A percentile compares a stretch with the other conserved stretches of the same genome.
These are phyloP conservation scores for Esox masquinongy DNA, from an alignment of 2,797 vertebrate species.

Conservation along the genomic window DNA sequence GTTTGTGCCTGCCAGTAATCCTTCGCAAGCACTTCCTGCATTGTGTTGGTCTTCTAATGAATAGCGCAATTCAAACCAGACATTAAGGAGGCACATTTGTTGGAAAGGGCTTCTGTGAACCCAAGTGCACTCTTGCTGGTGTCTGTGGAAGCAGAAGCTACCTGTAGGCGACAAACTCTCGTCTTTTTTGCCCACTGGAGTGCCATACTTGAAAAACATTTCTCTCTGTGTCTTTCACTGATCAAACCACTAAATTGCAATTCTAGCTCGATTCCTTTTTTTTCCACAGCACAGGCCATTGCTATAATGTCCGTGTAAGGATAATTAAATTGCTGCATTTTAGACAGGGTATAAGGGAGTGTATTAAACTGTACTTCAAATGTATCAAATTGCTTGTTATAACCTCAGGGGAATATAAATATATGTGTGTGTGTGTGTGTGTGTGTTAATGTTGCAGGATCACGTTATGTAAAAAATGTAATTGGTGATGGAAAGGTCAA, in stretches of 20 bases:
- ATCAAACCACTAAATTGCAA: constrained; percentile 71
- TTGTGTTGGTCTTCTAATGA: constrained; percentile 24
- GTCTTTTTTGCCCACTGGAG: constrained; percentile 70
- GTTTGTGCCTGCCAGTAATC: background rate
- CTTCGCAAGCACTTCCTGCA: background rate
- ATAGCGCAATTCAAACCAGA: constrained; percentile 28
- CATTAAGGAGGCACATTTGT: constrained; percentile 15
- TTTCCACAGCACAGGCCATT: constrained; percentile 35
- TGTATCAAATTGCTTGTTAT: constrained; percentile 50
- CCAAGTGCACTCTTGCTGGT: background rate
- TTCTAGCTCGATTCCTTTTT: constrained; percentile 60
- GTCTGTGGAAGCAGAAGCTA: constrained; percentile 35
- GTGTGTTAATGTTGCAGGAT: background rate
- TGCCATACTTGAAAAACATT: constrained; percentile 58
- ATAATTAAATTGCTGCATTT: constrained; percentile 70
- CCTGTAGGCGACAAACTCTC: constrained; percentile 65
- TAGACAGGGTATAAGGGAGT: constrained; percentile 48
- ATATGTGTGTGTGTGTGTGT: constrained; percentile 21
- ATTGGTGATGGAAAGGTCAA: too few relatives aligned
- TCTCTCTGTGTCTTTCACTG: constrained; percentile 63
- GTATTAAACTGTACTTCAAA: constrained; percentile 43
- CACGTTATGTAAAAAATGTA: too few relatives aligned
- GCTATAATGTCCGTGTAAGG: constrained; percentile 65
- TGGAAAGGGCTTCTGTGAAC: constrained; percentile 6
- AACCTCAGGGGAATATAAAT: constrained; percentile 39